These are phyloP conservation scores for Pangasius sanitwongsei DNA, from an alignment of 2,797 vertebrate species.

Conservation along the genomic window DNA sequence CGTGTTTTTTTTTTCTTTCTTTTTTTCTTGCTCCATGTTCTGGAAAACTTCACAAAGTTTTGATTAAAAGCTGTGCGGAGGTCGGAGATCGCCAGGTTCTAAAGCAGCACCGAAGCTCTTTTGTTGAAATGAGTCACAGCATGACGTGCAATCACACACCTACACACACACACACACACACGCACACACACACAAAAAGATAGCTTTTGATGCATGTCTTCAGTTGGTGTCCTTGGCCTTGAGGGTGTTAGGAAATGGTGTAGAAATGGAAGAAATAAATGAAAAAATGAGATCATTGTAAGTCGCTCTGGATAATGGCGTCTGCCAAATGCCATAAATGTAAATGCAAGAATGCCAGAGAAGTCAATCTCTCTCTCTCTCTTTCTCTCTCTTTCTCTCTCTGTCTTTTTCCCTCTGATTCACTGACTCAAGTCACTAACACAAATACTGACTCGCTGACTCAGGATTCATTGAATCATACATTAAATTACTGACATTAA, in stretches of 20 bases:
- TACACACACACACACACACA: neutral
- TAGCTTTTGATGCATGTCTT: neutral
- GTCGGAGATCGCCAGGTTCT: neutral
- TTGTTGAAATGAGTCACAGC: conserved; percentile 4
- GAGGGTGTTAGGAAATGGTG: neutral
- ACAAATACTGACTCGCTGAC: neutral
- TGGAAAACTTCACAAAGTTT: neutral
- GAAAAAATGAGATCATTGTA: no score
- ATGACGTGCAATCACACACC: neutral
- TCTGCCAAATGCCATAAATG: no score
- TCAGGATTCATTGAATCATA: neutral
- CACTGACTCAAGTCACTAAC: neutral
- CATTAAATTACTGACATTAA: neutral
- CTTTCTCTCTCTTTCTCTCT: neutral
- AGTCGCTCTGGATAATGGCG: no score
- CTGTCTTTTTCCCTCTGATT: neutral
- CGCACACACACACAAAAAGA: neutral
- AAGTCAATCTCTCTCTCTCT: neutral
- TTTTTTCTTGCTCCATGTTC: neutral
- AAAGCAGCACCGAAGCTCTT: neutral
- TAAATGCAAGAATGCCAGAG: neutral
- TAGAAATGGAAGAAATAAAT: neutral
- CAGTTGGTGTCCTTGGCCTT: neutral
- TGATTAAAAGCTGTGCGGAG: neutral
- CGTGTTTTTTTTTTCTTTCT: no score